A percentile compares a stretch with the other conserved stretches of the same genome.
phyloP scores from a whole-genome alignment of 2,797 vertebrate species.

The Melanotaenia maccullochi region DNA sequence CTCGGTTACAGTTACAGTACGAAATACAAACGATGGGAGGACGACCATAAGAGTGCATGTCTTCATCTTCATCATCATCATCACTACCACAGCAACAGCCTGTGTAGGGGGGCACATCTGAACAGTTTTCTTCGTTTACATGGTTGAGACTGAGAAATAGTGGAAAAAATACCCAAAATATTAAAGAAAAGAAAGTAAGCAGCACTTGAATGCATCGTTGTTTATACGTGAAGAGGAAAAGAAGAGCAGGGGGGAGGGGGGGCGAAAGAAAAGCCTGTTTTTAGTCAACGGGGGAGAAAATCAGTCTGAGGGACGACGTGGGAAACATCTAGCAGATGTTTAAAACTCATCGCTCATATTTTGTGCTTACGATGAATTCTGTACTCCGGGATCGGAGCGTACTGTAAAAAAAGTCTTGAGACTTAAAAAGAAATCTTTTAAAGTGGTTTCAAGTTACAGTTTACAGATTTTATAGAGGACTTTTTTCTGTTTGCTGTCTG shows the following conservation, averaged over 20 bases:
- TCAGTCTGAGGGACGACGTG: too few relatives aligned
- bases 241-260: too few relatives aligned
- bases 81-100: constrained; percentile 14
- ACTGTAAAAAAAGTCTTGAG: too few relatives aligned
- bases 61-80: constrained; percentile 5
- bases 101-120: constrained; percentile 2
- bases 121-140: constrained; percentile 22
- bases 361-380: too few relatives aligned
- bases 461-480: not conserved
- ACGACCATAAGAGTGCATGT: constrained; percentile 62
- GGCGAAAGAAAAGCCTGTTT: too few relatives aligned
- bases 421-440: too few relatives aligned
- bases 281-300: too few relatives aligned
- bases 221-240: constrained; percentile 77
- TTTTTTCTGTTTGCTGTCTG: too few relatives aligned
- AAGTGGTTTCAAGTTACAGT: not conserved
- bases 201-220: constrained; percentile 77
- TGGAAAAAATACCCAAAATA: constrained; percentile 1
- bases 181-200: constrained; percentile 61
- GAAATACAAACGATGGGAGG: constrained; percentile 63
- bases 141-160: constrained; percentile 18
- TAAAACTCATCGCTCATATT: too few relatives aligned
- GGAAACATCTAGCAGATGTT: too few relatives aligned
- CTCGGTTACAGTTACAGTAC: constrained; percentile 76
- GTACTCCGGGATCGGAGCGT: too few relatives aligned